phyloP scores from a whole-genome alignment of 2,797 vertebrate species.

The Rallus crepitans region DNA sequence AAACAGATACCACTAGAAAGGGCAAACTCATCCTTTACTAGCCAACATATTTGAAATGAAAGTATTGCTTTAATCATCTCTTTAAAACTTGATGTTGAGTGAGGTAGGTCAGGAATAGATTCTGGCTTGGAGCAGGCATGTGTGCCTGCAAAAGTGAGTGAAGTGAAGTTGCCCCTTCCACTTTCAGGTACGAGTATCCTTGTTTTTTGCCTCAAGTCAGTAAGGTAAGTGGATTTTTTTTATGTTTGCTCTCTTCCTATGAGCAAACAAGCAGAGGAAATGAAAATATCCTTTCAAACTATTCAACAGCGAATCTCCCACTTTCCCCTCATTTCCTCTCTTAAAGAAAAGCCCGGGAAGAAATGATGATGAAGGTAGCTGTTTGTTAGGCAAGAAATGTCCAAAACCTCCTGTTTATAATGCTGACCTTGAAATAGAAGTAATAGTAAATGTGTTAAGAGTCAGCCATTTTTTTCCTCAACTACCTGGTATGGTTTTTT shows the following conservation, averaged over 20 bases:
- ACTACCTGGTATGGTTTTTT: background rate
- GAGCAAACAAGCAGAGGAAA: background rate
- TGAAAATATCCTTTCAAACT: background rate
- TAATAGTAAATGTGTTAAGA: background rate
- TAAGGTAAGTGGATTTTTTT: background rate
- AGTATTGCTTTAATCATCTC: background rate
- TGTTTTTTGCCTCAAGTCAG: background rate
- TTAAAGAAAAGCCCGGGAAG: background rate
- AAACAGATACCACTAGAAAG: background rate
- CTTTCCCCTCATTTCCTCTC: background rate
- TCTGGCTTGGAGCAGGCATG: background rate
- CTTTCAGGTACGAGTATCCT: background rate
- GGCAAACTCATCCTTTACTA: background rate
- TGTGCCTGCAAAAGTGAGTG: background rate
- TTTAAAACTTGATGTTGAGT: background rate
- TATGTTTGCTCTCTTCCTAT: background rate
- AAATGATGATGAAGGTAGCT: background rate
- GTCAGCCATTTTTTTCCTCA: background rate
- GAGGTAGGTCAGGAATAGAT: background rate
- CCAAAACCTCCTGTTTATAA: background rate
- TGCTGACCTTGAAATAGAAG: background rate
- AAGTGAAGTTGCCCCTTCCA: background rate
- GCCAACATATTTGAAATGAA: background rate
- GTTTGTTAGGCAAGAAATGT: background rate
- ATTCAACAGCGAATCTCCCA: background rate